Base-by-base conservation (phyloP, 2,888 invertebrate species). In the Pyrrhia umbra region DNA sequence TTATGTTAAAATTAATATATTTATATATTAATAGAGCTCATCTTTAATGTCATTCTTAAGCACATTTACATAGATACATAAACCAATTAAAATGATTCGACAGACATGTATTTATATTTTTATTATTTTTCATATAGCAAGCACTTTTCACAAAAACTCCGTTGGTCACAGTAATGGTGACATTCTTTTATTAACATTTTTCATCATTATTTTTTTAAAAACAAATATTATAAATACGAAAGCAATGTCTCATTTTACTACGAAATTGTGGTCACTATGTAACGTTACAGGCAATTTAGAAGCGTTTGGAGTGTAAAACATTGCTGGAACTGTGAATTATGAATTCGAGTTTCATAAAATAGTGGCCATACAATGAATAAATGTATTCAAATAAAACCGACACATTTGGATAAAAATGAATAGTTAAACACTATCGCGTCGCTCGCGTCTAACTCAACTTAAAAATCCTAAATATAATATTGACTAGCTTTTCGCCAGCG, bases 101-200 rank as follows among this genome's bases (percentile, higher is more conserved):
- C n/a, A n/a, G n/a, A n/a, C n/a, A n/a, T n/a, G n/a, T n/a, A n/a
- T n/a, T n/a, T n/a, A n/a, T n/a, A n/a, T n/a, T n/a, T n/a, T n/a
- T n/a, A n/a, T n/a, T n/a, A n/a, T n/a, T n/a, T n/a, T n/a, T n/a
- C n/a, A n/a, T n/a, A n/a, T n/a, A n/a, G n/a, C n/a, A n/a, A n/a
- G n/a, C n/a, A n/a, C n/a, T n/a, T n/a, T n/a, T n/a, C n/a, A n/a
- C n/a, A n/a, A n/a, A n/a, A n/a, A n/a, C n/a, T n/a, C n/a, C n/a
- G n/a, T n/a, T n/a, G n/a, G n/a, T n/a, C n/a, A n/a, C n/a, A n/a
- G n/a, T n/a, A n/a, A n/a, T n/a, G n/a, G n/a, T n/a, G n/a, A n/a
- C n/a, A n/a, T n/a, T n/a, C 4, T 8, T 70, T 70, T 49, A n/a
- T 8, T n/a, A 69, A 69, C 21, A 58, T 15, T 27, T 42, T 46